A percentile compares a stretch with the other conserved stretches of the same genome.
These are phyloP conservation scores for Drosophila koepferae DNA, from an alignment of 2,888 invertebrate genomes.

Conservation along the genomic window DNA sequence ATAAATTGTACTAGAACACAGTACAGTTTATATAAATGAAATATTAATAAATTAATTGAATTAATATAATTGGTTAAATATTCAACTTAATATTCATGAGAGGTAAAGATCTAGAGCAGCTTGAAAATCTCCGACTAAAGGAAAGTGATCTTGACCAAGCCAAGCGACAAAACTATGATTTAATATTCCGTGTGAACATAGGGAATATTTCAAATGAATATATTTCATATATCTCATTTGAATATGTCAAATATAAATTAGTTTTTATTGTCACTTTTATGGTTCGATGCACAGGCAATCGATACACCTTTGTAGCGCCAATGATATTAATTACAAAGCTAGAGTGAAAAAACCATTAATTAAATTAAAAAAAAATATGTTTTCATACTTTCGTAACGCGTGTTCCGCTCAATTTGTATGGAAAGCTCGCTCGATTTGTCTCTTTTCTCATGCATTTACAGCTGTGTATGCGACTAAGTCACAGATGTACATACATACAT, in stretches of 20 bases:
- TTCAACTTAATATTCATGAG: too few relatives aligned
- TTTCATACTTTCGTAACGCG: slow-evolving; percentile 6
- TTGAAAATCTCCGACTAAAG: background rate
- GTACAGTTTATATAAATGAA: too few relatives aligned
- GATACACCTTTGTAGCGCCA: background rate
- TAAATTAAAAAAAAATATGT: slow-evolving; percentile 3
- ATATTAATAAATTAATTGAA: too few relatives aligned
- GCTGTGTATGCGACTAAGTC: background rate
- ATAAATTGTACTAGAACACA: too few relatives aligned
- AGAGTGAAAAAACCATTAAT: background rate
- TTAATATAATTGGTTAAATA: too few relatives aligned
- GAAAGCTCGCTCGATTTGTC: slow-evolving; percentile 1
- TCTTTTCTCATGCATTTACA: background rate
- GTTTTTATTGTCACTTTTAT: slow-evolving; percentile 1
- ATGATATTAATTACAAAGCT: slow-evolving; percentile 3
- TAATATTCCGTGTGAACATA: background rate
- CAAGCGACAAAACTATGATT: background rate
- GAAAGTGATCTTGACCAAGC: background rate
- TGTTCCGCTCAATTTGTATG: slow-evolving; percentile 24
- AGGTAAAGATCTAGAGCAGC: too few relatives aligned
- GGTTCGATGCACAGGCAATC: background rate
- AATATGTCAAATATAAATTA: background rate
- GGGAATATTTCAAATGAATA: background rate
- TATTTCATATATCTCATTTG: background rate
- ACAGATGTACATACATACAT: background rate